Conservation (phyloP, 2,113 vertebrate species). For the Pseudolaguvia tuberculata region DNA sequence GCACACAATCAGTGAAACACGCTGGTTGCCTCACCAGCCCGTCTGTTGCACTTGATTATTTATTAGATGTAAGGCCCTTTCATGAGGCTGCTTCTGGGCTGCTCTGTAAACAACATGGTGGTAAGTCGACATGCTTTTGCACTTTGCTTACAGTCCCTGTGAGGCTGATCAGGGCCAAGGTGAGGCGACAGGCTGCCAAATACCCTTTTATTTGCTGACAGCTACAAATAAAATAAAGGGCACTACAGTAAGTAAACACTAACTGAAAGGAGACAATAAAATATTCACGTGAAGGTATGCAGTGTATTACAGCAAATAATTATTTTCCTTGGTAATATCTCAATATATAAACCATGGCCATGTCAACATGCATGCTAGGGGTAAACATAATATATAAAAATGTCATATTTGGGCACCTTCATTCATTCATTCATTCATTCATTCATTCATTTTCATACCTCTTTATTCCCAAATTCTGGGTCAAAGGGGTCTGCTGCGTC, state of each 20-base stretch:
- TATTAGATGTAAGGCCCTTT: conserved; percentile 78
- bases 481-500: too few relatives aligned
- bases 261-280: conserved; percentile 8
- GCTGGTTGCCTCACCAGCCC: conserved; percentile 53
- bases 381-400: background rate
- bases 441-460: too few relatives aligned
- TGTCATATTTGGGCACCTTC: too few relatives aligned
- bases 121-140: conserved; percentile 95
- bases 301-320: conserved; percentile 4
- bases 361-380: background rate
- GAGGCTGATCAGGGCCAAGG: conserved; percentile 86
- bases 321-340: background rate
- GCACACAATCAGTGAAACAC: conserved; percentile 16
- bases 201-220: conserved; percentile 63
- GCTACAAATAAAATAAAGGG: conserved; percentile 71
- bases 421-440: too few relatives aligned
- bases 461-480: too few relatives aligned
- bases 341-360: background rate
- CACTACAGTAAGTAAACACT: conserved; percentile 42
- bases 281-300: background rate
- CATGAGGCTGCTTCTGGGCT: conserved; percentile 61
- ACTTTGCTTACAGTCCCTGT: conserved; percentile 80
- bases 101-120: conserved; percentile 90
- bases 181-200: conserved; percentile 81
- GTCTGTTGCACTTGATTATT: conserved; percentile 74